Evolutionary conservation across 2,797 vertebrate genomes (phyloP).

Genomic region (Microtus agrestis): DNA sequence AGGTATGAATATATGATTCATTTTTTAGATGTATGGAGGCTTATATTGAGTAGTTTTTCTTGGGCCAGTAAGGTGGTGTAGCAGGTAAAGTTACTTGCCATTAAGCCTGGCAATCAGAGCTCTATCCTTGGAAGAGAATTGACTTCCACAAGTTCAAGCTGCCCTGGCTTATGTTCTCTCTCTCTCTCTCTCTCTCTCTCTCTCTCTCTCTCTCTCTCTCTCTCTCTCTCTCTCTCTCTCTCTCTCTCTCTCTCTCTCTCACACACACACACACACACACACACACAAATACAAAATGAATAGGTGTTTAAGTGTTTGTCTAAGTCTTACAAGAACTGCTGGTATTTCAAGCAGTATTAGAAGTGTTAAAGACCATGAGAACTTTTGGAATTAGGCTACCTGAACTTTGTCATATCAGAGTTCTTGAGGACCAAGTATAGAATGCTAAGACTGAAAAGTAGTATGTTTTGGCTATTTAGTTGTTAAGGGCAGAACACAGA

Average conservation of each 20-base stretch:
- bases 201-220: background rate
- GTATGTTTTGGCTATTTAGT: background rate
- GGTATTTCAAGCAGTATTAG: background rate
- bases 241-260: background rate
- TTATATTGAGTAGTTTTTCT: background rate
- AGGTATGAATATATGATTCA: background rate
- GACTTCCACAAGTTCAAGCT: background rate
- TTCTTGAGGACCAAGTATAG: background rate
- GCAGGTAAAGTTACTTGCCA: background rate
- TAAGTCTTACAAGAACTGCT: background rate
- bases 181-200: background rate
- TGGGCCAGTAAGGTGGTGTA: background rate
- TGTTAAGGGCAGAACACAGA: background rate
- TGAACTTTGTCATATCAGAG: background rate
- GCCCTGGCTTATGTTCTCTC: background rate
- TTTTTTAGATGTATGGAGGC: background rate
- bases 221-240: background rate
- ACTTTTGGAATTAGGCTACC: background rate
- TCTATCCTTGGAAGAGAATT: background rate
- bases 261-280: background rate
- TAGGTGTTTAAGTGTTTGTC: background rate
- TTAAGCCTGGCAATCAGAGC: background rate
- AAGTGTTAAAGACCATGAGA: background rate
- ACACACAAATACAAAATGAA: background rate
- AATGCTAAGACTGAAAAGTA: background rate